Base-by-base conservation (phyloP, 2,113 vertebrate genomes). In the Herpailurus yagouaroundi region DNA sequence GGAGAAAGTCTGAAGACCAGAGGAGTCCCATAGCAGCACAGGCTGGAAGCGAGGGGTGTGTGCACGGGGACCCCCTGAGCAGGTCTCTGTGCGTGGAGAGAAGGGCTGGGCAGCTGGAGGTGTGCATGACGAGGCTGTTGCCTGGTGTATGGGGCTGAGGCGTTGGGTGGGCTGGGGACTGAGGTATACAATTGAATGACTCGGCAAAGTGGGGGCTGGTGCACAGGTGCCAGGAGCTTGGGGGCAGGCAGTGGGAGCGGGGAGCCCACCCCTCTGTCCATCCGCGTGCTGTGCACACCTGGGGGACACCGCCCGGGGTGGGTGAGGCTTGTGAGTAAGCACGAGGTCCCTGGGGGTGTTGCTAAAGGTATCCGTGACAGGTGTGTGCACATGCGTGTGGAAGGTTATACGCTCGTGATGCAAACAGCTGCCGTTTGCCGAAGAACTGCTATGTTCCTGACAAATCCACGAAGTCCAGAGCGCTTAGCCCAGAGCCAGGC, bases 281-380 rank as follows among this genome's bases (percentile, higher is more conserved):
- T n/a, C 48, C 33, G 57, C 50, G 18, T 60, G 84, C 83, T 57
- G 7, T 33, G 64, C 55, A 90, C 83, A 85, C 74, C 96, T 79
- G 68, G 60, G 71, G 77, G 69, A 90, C 11, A 9, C 29, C 3
- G 1, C 27, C 52, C 89, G 8, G 4, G 92, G 80, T 0, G 4
- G 81, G 91, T 29, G 6, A 2, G 92, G 74, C 97, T 84, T 19
- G 55, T 69, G 88, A 80, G 71, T 91, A 92, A 95, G 77, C 66
- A 38, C 7, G 48, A 87, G 68, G 77, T 82, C 48, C 66, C n/a
- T 27, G 36, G 55, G 5, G 68, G 52, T 2, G 12, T 33, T 91
- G 71, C 71, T 33, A 18, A 95, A 94, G 85, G 52, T 91, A 18
- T 31, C 50, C 27, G 4, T 33, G 90, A 25, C 90, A 97, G 96